Percentiles rank a stretch among this genome's conserved stretches.
Conservation (phyloP, 2,888 invertebrate genomes). For the Tanypteryx hageni region DNA sequence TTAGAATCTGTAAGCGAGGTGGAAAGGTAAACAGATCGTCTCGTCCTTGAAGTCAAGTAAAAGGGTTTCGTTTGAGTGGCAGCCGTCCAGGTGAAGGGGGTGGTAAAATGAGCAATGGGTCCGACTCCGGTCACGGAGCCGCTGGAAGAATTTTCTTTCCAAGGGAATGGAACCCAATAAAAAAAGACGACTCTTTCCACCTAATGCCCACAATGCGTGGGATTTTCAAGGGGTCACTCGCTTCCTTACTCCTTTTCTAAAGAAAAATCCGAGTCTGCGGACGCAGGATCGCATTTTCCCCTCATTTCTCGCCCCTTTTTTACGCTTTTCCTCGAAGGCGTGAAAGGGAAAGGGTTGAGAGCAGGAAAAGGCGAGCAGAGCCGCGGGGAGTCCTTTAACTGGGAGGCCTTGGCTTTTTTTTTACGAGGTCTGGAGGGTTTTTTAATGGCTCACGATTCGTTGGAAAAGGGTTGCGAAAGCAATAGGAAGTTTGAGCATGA, state of each 20-base stretch:
- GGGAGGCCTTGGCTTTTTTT: neutral
- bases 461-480: neutral
- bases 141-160: conserved; percentile 25
- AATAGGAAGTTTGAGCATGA: neutral
- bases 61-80: neutral
- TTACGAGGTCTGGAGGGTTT: conserved; percentile 26
- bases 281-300: neutral
- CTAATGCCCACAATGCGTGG: neutral
- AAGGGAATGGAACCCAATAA: conserved; percentile 22
- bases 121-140: neutral
- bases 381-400: neutral
- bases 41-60: conserved; percentile 21
- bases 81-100: neutral
- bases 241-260: neutral
- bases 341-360: conserved; percentile 57
- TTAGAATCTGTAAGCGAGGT: neutral
- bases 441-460: conserved; percentile 36
- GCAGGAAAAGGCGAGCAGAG: neutral
- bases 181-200: neutral
- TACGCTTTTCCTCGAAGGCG: conserved; percentile 24
- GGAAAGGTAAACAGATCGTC: conserved; percentile 31
- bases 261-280: neutral
- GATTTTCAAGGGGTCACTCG: neutral
- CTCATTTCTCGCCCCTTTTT: conserved; percentile 45
- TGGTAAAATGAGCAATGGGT: neutral